Evolutionary conservation across 1,140 invertebrate genomes (phyloP), one percentile per base, ranked within the genome.

Genomic region (Pogonomyrmex californicus): DNA sequence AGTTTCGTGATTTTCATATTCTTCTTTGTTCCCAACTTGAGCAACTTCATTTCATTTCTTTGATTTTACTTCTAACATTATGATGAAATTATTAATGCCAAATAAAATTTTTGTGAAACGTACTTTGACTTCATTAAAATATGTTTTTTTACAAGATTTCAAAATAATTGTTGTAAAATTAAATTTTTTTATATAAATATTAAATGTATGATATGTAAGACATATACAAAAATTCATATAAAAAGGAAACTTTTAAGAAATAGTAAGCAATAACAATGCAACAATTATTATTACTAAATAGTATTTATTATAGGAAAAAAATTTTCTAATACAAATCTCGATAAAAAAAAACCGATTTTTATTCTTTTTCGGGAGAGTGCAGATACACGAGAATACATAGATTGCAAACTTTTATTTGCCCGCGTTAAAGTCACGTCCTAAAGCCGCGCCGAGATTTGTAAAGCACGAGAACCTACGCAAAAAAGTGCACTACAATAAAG

Each of bases 331-430:
- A 65, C 1, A n/a, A 14, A 62, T 63, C 41, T 23, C 33, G 38
- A 10, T 6, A 1, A 66, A 1, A 75, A n/a, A 75, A 10, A 14
- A 2, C 23, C 23, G 60, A 33, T 58, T 62, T 77, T 73, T 17
- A 62, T 7, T 7, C 9, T 23, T 38, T 38, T 70, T 73, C 60
- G n/a, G 2, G 30, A 79, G 10, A 38, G 36, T 79, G 10, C 36
- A 79, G 63, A 79, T 68, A 47, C n/a, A 51, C 7, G 30, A 1
- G 7, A 36, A 17, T 60, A 68, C 63, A n/a, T 9, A 54, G 62
- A 54, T 68, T 68, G 33, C 62, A 4, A 38, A 79, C 41, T 66
- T 79, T 79, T 66, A 66, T 79, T 79, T 41, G 77, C n/a, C 4
- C 38, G 47, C 14, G 47, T 54, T 41, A 30, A 68, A 54, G 62